These are phyloP conservation scores for Girardinus metallicus DNA, from an alignment of 2,797 vertebrate genomes.

Conservation along the genomic window DNA sequence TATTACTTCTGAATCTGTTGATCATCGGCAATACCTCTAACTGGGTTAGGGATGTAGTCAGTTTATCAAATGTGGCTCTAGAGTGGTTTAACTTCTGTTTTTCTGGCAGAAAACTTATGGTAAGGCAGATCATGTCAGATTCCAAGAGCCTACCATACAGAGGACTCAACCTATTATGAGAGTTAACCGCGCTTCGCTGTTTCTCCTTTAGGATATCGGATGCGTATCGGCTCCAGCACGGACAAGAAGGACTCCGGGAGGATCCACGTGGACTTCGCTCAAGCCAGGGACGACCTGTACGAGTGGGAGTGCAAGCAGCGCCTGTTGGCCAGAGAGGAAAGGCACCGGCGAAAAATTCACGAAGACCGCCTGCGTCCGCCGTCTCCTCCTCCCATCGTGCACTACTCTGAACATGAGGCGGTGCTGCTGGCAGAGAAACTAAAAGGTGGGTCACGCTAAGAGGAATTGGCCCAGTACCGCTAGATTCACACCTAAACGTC, in stretches of 20 bases:
- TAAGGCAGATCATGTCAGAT: not conserved
- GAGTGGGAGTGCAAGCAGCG: constrained; percentile 96
- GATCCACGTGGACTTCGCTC: constrained; percentile 94
- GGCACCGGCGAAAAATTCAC: constrained; percentile 86
- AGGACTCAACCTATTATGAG: not conserved
- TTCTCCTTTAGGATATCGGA: constrained; percentile 85
- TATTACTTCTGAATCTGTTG: not conserved
- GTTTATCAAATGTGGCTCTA: not conserved
- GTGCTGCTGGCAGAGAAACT: constrained; percentile 80
- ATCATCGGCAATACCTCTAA: not conserved
- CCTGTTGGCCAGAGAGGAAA: constrained; percentile 88
- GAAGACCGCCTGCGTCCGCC: constrained; percentile 86
- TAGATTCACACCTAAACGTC: not conserved
- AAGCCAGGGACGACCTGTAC: constrained; percentile 93
- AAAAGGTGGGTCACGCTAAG: constrained; percentile 54
- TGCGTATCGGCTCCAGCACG: constrained; percentile 92
- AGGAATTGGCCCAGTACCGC: not conserved
- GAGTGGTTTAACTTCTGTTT: not conserved
- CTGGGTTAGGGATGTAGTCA: not conserved
- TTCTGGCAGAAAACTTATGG: not conserved
- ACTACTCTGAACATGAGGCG: constrained; percentile 91
- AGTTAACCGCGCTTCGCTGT: not conserved
- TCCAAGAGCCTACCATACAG: not conserved
- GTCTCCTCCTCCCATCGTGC: constrained; percentile 88
- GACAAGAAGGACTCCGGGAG: constrained; percentile 94